These are phyloP conservation scores for Toxotes chatareus DNA, from an alignment of 2,113 vertebrate species.

Conservation along the genomic window DNA sequence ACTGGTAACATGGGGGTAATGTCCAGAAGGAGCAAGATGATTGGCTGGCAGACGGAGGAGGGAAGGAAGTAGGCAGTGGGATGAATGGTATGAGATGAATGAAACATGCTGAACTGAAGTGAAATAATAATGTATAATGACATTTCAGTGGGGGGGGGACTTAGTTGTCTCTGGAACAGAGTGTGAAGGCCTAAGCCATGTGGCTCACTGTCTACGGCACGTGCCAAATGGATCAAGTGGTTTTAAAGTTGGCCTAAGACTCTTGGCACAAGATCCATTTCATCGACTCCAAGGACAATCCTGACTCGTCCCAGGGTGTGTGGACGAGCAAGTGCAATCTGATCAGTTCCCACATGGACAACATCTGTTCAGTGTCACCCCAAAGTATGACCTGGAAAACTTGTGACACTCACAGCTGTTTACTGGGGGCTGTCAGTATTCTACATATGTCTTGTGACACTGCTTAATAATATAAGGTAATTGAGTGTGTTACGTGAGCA, in stretches of 20 bases:
- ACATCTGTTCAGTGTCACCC: conserved; percentile 28
- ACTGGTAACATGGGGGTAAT: conserved; percentile 95
- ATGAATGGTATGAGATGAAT: conserved; percentile 57
- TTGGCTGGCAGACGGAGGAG: conserved; percentile 81
- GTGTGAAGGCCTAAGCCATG: conserved; percentile 22
- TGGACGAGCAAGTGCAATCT: conserved; percentile 13
- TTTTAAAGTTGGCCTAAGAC: conserved; percentile 61
- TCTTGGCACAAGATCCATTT: conserved; percentile 46
- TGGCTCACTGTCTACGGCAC: background rate
- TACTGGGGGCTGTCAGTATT: background rate
- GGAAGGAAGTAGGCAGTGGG: conserved; percentile 83
- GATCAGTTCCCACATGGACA: conserved; percentile 20
- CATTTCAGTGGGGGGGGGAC: background rate
- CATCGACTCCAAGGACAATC: conserved; percentile 59
- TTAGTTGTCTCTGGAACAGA: background rate
- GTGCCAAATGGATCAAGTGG: conserved; percentile 59
- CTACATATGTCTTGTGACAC: background rate
- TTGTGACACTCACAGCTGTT: conserved; percentile 10
- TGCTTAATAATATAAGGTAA: conserved; percentile 36
- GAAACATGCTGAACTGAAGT: background rate
- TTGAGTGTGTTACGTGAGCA: background rate
- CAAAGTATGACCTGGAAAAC: conserved; percentile 14
- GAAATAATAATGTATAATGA: background rate
- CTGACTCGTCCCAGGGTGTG: background rate
- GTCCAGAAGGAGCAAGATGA: conserved; percentile 92